phyloP scores from a whole-genome alignment of 2,888 invertebrate genomes.

The Drosophila longiperda region DNA sequence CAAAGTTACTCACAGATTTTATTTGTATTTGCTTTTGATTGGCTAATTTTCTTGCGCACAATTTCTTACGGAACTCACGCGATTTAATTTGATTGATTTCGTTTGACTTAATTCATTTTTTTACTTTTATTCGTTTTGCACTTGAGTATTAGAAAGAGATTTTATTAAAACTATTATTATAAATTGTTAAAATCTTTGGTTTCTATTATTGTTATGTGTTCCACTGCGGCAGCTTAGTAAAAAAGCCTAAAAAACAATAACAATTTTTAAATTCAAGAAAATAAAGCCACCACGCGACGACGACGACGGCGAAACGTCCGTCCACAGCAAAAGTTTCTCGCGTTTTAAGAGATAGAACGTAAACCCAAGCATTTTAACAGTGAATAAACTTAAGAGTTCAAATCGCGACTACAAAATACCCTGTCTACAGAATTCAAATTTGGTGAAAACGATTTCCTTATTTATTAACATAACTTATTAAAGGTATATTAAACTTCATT shows the following conservation, averaged over 20 bases:
- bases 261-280: slow-evolving; percentile 49
- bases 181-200: not conserved
- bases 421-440: slow-evolving; percentile 5
- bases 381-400: not conserved
- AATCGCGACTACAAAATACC: slow-evolving; percentile 17
- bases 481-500: not conserved
- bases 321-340: slow-evolving; percentile 61
- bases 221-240: slow-evolving; percentile 36
- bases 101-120: slow-evolving; percentile 7
- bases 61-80: slow-evolving; percentile 20
- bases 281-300: slow-evolving; percentile 52
- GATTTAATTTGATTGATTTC: slow-evolving; percentile 14
- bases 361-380: slow-evolving; percentile 29
- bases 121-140: not conserved
- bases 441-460: not conserved
- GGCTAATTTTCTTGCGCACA: slow-evolving; percentile 22
- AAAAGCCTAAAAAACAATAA: slow-evolving; percentile 46
- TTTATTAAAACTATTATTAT: slow-evolving; percentile 1
- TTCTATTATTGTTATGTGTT: slow-evolving; percentile 20
- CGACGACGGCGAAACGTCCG: slow-evolving; percentile 52
- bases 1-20: slow-evolving; percentile 35
- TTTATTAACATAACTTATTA: not conserved
- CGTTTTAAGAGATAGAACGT: slow-evolving; percentile 52
- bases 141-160: slow-evolving; percentile 12
- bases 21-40: slow-evolving; percentile 15